A percentile compares a stretch with the other conserved stretches of the same genome.
These are phyloP conservation scores for Lasioglossum marginatum DNA, from an alignment of 2,888 invertebrate species.

Conservation along the genomic window DNA sequence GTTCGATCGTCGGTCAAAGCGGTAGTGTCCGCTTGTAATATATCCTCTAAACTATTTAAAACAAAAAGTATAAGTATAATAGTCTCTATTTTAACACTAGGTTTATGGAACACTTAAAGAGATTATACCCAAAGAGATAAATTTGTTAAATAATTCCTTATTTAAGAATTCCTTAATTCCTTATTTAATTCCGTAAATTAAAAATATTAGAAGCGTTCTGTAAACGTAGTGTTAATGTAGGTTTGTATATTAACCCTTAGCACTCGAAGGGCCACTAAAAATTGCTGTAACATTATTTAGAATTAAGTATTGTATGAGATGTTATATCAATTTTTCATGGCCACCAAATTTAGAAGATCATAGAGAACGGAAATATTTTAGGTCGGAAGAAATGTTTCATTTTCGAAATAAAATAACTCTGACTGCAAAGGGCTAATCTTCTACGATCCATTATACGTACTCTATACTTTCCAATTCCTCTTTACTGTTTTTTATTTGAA, in stretches of 20 bases:
- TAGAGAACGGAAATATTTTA: too few species aligned
- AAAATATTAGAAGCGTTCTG: background rate
- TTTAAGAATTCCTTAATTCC: too few species aligned
- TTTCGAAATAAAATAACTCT: too few species aligned
- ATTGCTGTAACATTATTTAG: too few species aligned
- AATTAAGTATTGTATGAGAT: too few species aligned
- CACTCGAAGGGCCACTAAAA: too few species aligned
- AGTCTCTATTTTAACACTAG: background rate
- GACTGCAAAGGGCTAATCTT: background rate
- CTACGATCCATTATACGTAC: conserved; percentile 56
- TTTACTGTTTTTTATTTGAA: conserved; percentile 85
- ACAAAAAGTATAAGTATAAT: conserved; percentile 5
- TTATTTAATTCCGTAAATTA: background rate
- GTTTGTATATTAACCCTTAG: background rate
- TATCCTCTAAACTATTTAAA: conserved; percentile 76
- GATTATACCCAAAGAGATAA: too few species aligned
- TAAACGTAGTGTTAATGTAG: background rate
- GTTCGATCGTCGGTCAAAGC: conserved; percentile 79
- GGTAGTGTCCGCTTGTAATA: conserved; percentile 77
- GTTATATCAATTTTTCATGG: too few species aligned
- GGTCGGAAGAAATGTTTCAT: too few species aligned
- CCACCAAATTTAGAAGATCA: too few species aligned
- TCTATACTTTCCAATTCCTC: conserved; percentile 80
- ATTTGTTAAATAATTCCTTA: too few species aligned
- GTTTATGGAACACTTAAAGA: background rate